phyloP scores from a whole-genome alignment of 2,797 vertebrate species.

The Psittacula derbiana region DNA sequence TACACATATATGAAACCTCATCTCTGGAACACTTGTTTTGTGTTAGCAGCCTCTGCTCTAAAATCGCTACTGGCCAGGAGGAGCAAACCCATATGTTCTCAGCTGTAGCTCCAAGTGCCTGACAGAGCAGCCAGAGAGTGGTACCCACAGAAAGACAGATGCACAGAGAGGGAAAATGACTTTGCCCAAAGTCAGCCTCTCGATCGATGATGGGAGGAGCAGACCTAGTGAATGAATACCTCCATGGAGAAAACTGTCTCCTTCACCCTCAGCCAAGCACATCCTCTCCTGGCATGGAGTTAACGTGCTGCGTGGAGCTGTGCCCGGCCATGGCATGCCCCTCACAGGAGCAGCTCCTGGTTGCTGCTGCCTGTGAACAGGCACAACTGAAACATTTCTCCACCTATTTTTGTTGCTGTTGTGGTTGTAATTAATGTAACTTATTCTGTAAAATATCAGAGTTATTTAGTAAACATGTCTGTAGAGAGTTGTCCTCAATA shows the following conservation, averaged over 20 bases:
- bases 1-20: not conserved
- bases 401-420: not conserved
- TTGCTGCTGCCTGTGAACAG: not conserved
- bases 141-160: not conserved
- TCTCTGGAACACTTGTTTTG: not conserved
- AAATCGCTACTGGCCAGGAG: fast-evolving
- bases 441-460: not conserved
- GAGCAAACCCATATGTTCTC: not conserved
- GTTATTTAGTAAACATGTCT: not conserved
- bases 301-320: too few relatives aligned
- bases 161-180: not conserved
- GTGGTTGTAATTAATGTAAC: not conserved
- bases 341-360: not conserved
- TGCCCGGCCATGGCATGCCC: fast-evolving
- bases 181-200: not conserved
- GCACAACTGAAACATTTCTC: not conserved
- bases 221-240: not conserved
- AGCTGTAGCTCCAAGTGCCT: not conserved
- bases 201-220: not conserved
- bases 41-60: not conserved
- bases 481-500: not conserved
- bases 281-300: too few relatives aligned
- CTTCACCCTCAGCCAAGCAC: too few relatives aligned
- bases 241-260: not conserved
- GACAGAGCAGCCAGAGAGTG: not conserved